Percentiles rank a stretch among this genome's conserved stretches.
phyloP scores from a whole-genome alignment of 2,888 invertebrate species.

The Fissipunctia ypsillon region DNA sequence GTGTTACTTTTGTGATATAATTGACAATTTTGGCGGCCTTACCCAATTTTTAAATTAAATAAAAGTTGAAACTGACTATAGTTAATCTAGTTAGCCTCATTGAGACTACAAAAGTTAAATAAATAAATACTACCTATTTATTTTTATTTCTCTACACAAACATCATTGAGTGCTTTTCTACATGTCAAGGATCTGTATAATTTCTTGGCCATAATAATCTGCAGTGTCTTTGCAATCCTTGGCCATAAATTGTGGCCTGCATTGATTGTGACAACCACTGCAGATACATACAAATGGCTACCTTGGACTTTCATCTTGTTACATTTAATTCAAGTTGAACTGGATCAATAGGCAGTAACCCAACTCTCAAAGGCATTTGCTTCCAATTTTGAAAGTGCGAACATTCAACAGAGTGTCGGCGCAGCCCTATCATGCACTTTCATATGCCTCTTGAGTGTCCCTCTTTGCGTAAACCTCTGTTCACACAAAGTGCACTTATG shows the following conservation, averaged over 20 bases:
- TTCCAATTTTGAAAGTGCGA: not conserved
- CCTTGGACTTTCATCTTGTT: not conserved
- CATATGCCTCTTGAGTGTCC: conserved; percentile 85
- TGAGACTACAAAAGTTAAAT: not conserved
- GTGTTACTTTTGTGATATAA: too few relatives aligned
- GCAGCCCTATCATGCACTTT: conserved; percentile 81
- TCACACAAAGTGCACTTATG: conserved; percentile 83
- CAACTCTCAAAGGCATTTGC: not conserved
- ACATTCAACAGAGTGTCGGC: conserved; percentile 32
- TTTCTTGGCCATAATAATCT: not conserved
- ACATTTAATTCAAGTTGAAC: not conserved
- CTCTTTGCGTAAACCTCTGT: conserved; percentile 84
- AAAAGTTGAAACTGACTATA: not conserved
- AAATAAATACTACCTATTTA: not conserved
- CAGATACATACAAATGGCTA: not conserved
- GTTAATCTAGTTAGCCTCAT: not conserved
- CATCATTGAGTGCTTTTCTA: not conserved
- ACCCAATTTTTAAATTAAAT: not conserved
- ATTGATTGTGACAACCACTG: not conserved
- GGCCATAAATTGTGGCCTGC: not conserved
- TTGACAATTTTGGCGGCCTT: too few relatives aligned
- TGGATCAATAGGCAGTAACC: not conserved
- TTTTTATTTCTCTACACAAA: not conserved
- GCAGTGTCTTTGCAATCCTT: not conserved
- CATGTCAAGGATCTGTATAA: not conserved